Conservation (phyloP, 1,140 invertebrate species). For the Cyclina sinensis region DNA sequence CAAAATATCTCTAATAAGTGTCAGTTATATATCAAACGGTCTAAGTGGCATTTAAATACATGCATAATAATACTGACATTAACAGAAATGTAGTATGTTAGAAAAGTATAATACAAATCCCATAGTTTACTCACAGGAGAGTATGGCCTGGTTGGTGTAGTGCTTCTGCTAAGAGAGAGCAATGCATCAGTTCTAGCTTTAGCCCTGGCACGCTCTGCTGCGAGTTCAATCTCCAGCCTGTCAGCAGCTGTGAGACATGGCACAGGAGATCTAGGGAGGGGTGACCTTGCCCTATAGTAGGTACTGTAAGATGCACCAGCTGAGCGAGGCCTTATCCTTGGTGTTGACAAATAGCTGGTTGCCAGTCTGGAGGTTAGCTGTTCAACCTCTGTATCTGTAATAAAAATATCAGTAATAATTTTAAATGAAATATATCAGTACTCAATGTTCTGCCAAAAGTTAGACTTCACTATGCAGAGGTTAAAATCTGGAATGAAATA, state of each 20-base stretch:
- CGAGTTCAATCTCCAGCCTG: constrained; percentile 45
- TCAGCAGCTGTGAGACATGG: constrained; percentile 12
- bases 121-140: neutral
- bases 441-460: no score
- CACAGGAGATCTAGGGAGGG: constrained; percentile 54
- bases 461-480: no score
- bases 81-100: no score
- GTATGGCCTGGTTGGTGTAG: constrained; percentile 3
- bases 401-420: no score
- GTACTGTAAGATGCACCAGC: constrained; percentile 70
- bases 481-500: no score
- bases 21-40: no score
- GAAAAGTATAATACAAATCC: no score
- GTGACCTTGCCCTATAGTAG: constrained; percentile 55
- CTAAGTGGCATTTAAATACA: no score
- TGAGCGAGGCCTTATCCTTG: constrained; percentile 65
- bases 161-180: neutral
- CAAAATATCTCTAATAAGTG: no score
- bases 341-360: constrained; percentile 22
- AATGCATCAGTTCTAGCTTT: constrained; percentile 24
- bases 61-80: no score
- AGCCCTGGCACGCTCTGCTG: neutral
- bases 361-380: constrained; percentile 65
- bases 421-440: no score
- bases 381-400: constrained; percentile 73